Evolutionary conservation across 2,797 vertebrate species (phyloP), one percentile per base, ranked within the genome.

Genomic region (Scomberomorus guttatus): DNA sequence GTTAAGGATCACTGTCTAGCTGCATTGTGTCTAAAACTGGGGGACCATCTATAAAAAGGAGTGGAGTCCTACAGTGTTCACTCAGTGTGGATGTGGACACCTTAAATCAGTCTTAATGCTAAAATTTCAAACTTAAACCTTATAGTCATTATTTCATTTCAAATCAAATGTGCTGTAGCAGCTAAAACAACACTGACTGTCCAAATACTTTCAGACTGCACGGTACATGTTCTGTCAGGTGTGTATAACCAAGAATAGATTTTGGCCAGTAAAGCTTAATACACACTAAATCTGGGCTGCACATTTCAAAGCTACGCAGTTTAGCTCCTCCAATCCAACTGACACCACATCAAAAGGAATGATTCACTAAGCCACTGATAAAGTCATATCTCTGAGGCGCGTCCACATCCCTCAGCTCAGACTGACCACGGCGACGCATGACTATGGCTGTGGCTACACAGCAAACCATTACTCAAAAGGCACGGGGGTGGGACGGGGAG

Each of bases 351-450:
- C 54, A 84, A 70, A 80, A 73, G 67, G 42, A 80, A 65, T 80
- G 85, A 88, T 56, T 90, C 83, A 81, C 34, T n/a, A 5, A 78
- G 58, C 78, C 77, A 52, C 71, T 64, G 79, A 82, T 86, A 67
- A 78, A 84, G 55, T 81, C 50, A 75, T 52, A 81, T 75, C 79
- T 73, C 62, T 74, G 50, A 77, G 71, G 51, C 77, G 60, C 13
- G 6, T 74, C 50, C 67, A 24, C 77, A 74, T 84, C 76, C 63
- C 48, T 52, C 20, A 5, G 74, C 39, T 81, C 76, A 77, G 14
- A 52, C 61, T 79, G 85, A 51, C 82, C 79, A 78, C 50, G 5
- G 58, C 73, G 32, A 32, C 55, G 80, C 22, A 59, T 64, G 74
- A 85, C 73, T 70, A 13, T 56, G 42, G 77, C 82, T 72, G 75